Evolutionary conservation across 2,113 vertebrate genomes (phyloP).

Genomic region (Tyto alba): DNA sequence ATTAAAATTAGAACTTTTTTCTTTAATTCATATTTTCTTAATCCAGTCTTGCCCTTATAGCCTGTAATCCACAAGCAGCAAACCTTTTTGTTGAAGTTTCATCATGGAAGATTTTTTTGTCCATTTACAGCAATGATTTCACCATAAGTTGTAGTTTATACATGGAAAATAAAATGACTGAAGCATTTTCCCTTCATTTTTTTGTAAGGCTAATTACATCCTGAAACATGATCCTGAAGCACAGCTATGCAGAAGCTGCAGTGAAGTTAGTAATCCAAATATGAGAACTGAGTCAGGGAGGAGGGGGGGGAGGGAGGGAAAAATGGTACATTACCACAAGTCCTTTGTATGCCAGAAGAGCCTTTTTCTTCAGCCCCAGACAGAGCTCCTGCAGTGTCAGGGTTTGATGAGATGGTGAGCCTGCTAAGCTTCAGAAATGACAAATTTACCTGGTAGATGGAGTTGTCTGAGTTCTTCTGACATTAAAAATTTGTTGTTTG

Average conservation of each 20-base stretch:
- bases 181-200: conserved; percentile 49
- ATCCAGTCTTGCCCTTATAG: not conserved
- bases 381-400: conserved; percentile 15
- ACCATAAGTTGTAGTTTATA: conserved; percentile 4
- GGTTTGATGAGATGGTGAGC: not conserved
- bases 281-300: not conserved
- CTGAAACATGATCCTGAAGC: conserved; percentile 56
- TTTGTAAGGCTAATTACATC: conserved; percentile 46
- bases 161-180: conserved; percentile 58
- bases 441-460: conserved; percentile 53
- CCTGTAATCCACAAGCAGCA: not conserved
- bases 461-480: conserved; percentile 13
- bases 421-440: conserved; percentile 56
- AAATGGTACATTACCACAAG: conserved; percentile 61
- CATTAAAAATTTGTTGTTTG: not conserved
- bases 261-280: conserved; percentile 1
- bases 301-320: not conserved
- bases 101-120: not conserved
- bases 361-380: conserved; percentile 46
- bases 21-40: not conserved
- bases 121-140: conserved; percentile 37
- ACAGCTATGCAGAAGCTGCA: not conserved
- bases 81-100: not conserved
- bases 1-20: not conserved
- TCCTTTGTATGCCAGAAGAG: conserved; percentile 39